Conservation (phyloP, 2,797 vertebrate species). For the Tenualosa ilisha region DNA sequence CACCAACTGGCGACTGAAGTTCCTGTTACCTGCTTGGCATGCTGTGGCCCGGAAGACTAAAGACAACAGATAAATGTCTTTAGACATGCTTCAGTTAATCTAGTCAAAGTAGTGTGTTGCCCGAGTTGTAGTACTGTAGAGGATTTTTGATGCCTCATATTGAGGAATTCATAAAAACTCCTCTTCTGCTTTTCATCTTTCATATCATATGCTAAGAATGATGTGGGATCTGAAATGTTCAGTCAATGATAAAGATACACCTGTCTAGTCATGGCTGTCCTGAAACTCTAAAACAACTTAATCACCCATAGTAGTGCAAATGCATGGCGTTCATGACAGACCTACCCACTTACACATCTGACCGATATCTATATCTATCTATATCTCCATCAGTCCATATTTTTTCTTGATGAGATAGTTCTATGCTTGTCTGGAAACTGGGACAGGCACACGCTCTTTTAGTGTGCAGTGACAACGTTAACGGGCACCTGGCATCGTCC, state of each 20-base stretch:
- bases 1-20: background rate
- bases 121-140: background rate
- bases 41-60: background rate
- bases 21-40: slow-evolving; percentile 12
- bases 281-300: background rate
- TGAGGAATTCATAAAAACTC: background rate
- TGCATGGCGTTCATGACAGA: background rate
- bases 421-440: background rate
- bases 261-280: background rate
- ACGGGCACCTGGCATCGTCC: background rate
- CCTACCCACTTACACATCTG: background rate
- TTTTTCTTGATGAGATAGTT: background rate
- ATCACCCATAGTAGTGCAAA: background rate
- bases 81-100: slow-evolving; percentile 4
- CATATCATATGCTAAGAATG: background rate
- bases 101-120: background rate
- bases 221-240: background rate
- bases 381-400: background rate
- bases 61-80: slow-evolving; percentile 5
- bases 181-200: background rate
- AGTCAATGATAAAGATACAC: background rate
- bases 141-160: background rate
- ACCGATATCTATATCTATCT: background rate
- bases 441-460: background rate
- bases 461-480: background rate